A percentile compares a stretch with the other conserved stretches of the same genome.
Conservation (phyloP, 1,140 invertebrate genomes). For the Zaprionus capensis region DNA sequence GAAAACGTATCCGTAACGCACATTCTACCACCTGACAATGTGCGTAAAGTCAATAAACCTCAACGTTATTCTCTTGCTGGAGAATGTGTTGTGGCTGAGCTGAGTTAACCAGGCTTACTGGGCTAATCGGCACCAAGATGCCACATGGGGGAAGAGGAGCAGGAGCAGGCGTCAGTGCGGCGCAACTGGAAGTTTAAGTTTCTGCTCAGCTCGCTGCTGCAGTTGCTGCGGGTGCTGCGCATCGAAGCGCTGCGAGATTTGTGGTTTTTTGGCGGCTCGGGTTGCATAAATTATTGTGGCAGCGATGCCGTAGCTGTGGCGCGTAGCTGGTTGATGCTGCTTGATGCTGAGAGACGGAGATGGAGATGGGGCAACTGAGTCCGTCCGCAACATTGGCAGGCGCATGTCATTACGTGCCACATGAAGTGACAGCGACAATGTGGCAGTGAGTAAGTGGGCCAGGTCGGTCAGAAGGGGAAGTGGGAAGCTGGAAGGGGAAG, state of each 20-base stretch:
- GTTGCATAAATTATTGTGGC: slow-evolving; percentile 69
- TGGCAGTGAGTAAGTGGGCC: not conserved
- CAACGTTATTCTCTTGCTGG: not conserved
- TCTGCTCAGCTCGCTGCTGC: slow-evolving; percentile 4
- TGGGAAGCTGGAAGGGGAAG: not conserved
- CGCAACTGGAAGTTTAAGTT: slow-evolving; percentile 48
- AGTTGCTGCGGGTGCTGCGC: slow-evolving; percentile 29
- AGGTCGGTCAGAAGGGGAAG: not conserved
- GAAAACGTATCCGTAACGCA: not conserved
- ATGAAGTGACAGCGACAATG: slow-evolving; percentile 36
- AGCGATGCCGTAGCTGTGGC: slow-evolving; percentile 24
- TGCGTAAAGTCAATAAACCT: not conserved
- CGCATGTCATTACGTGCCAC: slow-evolving; percentile 77
- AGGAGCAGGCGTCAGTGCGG: not conserved
- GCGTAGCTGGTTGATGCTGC: slow-evolving; percentile 30
- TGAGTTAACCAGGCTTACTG: not conserved
- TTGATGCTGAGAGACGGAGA: slow-evolving; percentile 28
- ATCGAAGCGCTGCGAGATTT: slow-evolving; percentile 66
- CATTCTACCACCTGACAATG: not conserved
- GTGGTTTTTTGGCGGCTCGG: slow-evolving; percentile 66
- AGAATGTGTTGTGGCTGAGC: not conserved
- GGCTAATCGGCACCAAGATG: not conserved
- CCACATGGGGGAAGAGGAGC: not conserved
- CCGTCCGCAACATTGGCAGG: slow-evolving; percentile 71
- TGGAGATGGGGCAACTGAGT: slow-evolving; percentile 8